phyloP scores from a whole-genome alignment of 1,140 invertebrate genomes.

The Eulimnadia texana region DNA sequence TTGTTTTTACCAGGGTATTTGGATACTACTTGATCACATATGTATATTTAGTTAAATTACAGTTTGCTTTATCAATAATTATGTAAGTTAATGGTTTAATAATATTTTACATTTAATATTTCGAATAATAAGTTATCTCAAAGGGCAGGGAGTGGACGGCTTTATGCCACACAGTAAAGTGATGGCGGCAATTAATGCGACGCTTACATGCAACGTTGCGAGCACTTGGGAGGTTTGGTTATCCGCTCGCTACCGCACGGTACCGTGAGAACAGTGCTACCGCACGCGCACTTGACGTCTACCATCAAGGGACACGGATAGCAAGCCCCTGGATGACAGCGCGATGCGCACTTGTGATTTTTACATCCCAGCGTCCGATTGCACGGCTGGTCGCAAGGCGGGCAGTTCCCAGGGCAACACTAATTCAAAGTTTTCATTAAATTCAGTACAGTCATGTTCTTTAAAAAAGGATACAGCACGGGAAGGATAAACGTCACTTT shows the following conservation, averaged over 20 bases:
- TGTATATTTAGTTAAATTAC: too few species aligned
- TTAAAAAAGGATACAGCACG: neutral
- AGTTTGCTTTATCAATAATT: too few species aligned
- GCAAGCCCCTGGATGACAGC: slow-evolving; percentile 76
- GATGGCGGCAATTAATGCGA: neutral
- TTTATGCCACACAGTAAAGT: slow-evolving; percentile 6
- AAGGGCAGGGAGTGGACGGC: too few species aligned
- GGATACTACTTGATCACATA: too few species aligned
- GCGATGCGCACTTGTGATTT: slow-evolving; percentile 72
- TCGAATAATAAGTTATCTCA: too few species aligned
- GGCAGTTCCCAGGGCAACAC: slow-evolving; percentile 72
- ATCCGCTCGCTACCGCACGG: slow-evolving; percentile 69
- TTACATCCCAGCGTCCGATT: slow-evolving; percentile 64
- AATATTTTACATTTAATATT: too few species aligned
- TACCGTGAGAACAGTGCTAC: slow-evolving; percentile 56
- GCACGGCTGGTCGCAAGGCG: slow-evolving; percentile 75
- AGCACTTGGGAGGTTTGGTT: slow-evolving; percentile 62
- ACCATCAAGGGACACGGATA: slow-evolving; percentile 73
- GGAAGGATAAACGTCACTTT: too few species aligned
- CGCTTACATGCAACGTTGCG: slow-evolving; percentile 47
- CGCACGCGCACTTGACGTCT: slow-evolving; percentile 67
- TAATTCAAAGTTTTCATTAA: slow-evolving; percentile 22
- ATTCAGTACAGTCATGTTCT: neutral
- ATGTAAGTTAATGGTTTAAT: too few species aligned
- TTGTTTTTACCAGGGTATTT: too few species aligned